A percentile compares a stretch with the other conserved stretches of the same genome.
These are phyloP conservation scores for Rhodeus uyekii DNA, from an alignment of 2,797 vertebrate genomes.

Conservation along the genomic window DNA sequence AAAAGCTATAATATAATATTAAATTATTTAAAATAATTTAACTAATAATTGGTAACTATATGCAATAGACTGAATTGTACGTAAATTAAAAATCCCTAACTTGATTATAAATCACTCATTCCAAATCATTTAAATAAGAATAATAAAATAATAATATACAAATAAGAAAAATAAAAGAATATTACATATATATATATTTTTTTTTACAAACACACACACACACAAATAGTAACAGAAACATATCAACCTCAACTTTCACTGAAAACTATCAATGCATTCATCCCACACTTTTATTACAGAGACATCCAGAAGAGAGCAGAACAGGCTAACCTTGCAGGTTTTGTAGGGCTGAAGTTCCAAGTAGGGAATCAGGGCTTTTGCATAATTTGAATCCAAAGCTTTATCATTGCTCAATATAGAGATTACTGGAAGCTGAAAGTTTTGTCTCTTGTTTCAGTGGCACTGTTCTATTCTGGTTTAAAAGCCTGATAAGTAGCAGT, in stretches of 20 bases:
- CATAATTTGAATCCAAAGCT: background rate
- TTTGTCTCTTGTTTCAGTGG: constrained; percentile 1
- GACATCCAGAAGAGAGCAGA: background rate
- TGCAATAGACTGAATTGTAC: no score
- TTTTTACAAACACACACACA: no score
- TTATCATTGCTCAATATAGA: background rate
- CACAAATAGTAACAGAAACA: background rate
- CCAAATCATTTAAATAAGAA: no score
- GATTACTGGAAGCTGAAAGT: background rate
- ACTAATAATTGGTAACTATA: no score
- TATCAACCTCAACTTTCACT: no score
- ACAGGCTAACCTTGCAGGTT: background rate
- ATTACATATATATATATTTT: no score
- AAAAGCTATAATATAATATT: no score
- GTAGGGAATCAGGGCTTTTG: background rate
- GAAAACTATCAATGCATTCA: background rate
- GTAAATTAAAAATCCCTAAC: no score
- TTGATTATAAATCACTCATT: no score
- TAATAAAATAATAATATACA: no score
- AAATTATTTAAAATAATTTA: no score
- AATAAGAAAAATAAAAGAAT: no score
- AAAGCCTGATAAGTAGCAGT: background rate
- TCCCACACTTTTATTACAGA: background rate
- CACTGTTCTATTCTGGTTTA: constrained; percentile 1
- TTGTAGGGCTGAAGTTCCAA: background rate